These are phyloP conservation scores for Barbus barbus DNA, from an alignment of 2,113 vertebrate genomes.

Conservation along the genomic window DNA sequence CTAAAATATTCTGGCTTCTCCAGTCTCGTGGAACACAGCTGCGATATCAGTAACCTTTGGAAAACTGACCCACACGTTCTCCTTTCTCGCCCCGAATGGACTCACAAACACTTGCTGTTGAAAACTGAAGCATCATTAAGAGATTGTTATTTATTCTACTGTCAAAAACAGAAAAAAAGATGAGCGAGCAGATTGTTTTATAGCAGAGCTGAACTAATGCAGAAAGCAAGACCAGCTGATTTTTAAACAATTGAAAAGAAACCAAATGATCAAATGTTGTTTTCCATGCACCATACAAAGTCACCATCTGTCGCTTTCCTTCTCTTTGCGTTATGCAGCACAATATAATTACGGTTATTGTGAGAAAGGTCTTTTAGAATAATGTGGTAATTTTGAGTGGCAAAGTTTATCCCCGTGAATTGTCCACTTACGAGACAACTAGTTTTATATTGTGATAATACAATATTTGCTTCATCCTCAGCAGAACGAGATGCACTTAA, in stretches of 20 bases:
- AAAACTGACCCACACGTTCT: no score
- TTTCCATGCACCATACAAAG: slow-evolving; percentile 8
- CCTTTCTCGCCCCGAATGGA: not conserved
- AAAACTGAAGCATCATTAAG: not conserved
- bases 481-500: not conserved
- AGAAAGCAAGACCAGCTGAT: not conserved
- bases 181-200: slow-evolving; percentile 16
- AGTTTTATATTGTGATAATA: not conserved
- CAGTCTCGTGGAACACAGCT: not conserved
- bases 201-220: not conserved
- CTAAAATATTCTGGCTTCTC: slow-evolving; percentile 1
- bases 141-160: not conserved
- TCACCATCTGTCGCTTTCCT: not conserved
- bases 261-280: slow-evolving; percentile 8
- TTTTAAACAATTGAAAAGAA: slow-evolving; percentile 18
- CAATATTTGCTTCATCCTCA: not conserved
- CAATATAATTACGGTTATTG: slow-evolving; percentile 1
- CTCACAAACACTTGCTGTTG: no score
- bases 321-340: not conserved
- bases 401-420: not conserved
- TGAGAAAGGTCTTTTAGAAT: not conserved
- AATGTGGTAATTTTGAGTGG: slow-evolving; percentile 1
- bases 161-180: no score
- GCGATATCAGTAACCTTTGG: slow-evolving; percentile 1
- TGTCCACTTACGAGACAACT: not conserved